Base-by-base conservation (phyloP, 2,113 vertebrate species). In the Cranoglanis bouderius region DNA sequence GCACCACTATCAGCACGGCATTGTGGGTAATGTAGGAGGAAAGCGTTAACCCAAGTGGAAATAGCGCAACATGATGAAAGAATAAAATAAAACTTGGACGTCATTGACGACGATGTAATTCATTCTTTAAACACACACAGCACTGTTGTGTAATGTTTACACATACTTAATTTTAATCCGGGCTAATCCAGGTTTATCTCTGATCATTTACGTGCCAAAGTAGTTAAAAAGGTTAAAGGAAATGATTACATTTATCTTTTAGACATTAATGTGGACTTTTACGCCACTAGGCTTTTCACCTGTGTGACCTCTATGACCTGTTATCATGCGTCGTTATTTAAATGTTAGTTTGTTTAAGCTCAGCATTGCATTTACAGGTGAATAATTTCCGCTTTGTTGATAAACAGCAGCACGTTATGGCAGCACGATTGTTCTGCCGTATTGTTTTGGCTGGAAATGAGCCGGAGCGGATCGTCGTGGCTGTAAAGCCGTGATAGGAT, bases 371-470 rank as follows among this genome's bases (percentile, higher is more conserved):
- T 72, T 26, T 63, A 29, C 78, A 85, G 75, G 55, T 74, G 63
- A 82, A 21, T 86, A 16, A 65, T 88, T 88, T 21, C 81, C 63
- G 19, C 35, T 16, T 85, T 57, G n/a, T 63, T 65, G 32, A 67
- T 85, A 13, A 72, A 88, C 82, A 43, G 8, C 51, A 72, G 61
- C 86, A 12, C 40, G 77, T 1, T 0, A 13, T 35, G 24, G 32
- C 38, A 0, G 35, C 21, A 6, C 16, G 55, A 46, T 88, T 61
- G 63, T 84, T 35, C 13, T 2, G 9, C 35, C 3, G 51, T 46
- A 29, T 59, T 59, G 49, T 46, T 78, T n/a, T 40, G 43, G 59
- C 61, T 70, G 40, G 46, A 81, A 85, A 81, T 14, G 49, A 24
- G 46, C 74, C 32, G 55, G 59, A 57, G 40, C 21, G 43, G 70